Conservation (phyloP, 2,888 invertebrate species). For the Mythimna ferrago region DNA sequence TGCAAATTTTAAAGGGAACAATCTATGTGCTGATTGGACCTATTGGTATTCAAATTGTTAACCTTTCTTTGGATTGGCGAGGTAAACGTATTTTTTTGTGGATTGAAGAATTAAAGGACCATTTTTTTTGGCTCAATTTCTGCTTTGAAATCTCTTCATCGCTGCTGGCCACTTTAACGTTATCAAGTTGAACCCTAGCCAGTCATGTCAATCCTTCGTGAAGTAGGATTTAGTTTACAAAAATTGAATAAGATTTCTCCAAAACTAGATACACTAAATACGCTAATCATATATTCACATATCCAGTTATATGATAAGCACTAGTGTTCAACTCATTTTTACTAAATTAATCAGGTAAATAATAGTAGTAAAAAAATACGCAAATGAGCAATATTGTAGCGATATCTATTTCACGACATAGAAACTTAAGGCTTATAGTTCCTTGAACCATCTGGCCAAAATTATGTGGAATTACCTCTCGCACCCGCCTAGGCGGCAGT, state of each 20-base stretch:
- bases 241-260: conserved; percentile 1
- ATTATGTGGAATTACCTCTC: too few species aligned
- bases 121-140: background rate
- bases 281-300: background rate
- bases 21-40: conserved; percentile 28
- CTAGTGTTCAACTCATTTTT: background rate
- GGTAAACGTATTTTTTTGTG: conserved; percentile 6
- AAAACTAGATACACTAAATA: background rate
- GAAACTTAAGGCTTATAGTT: too few species aligned
- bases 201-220: background rate
- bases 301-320: background rate
- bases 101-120: conserved; percentile 3
- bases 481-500: too few species aligned
- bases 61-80: conserved; percentile 12
- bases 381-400: background rate
- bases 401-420: too few species aligned
- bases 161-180: background rate
- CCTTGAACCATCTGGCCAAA: too few species aligned
- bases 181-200: background rate
- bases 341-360: background rate
- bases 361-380: too few species aligned
- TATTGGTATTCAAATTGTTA: conserved; percentile 43
- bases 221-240: background rate
- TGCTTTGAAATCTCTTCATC: background rate
- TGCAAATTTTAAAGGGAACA: conserved; percentile 25